These are phyloP conservation scores for Ooceraea biroi DNA, from an alignment of 1,140 invertebrate genomes.

Conservation along the genomic window DNA sequence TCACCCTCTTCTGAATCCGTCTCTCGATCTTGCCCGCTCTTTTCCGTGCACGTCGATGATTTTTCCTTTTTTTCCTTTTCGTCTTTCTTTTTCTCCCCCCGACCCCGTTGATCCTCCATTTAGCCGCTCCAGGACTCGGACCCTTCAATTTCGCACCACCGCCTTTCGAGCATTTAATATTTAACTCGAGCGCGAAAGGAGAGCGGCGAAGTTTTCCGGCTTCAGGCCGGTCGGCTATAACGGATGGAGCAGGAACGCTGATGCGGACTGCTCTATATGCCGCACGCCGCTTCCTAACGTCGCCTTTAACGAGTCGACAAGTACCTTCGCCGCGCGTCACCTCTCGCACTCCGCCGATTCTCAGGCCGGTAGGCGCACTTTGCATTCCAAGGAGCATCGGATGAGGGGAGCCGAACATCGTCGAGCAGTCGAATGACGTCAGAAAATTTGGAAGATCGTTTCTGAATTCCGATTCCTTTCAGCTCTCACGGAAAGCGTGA, in stretches of 20 bases:
- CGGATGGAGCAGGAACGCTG: constrained; percentile 44
- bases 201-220: constrained; percentile 65
- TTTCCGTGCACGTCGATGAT: constrained; percentile 52
- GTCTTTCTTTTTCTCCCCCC: constrained; percentile 46
- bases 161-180: constrained; percentile 83
- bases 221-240: constrained; percentile 37
- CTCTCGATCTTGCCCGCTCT: constrained; percentile 52
- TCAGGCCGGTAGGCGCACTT: constrained; percentile 76
- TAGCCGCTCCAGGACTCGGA: constrained; percentile 65
- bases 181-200: constrained; percentile 75
- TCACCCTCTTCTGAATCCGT: constrained; percentile 63
- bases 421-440: constrained; percentile 60
- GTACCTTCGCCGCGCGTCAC: constrained; percentile 77
- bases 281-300: constrained; percentile 79
- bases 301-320: constrained; percentile 83
- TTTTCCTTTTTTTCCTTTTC: constrained; percentile 1
- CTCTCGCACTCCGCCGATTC: constrained; percentile 74
- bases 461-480: constrained; percentile 43
- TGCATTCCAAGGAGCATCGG: constrained; percentile 77
- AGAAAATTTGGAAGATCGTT: constrained; percentile 57
- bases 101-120: constrained; percentile 67
- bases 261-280: constrained; percentile 81
- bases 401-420: constrained; percentile 55
- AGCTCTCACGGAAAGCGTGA: constrained; percentile 1
- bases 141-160: constrained; percentile 79